Conservation (phyloP, 2,888 invertebrate species). For the Andrena flavipes region DNA sequence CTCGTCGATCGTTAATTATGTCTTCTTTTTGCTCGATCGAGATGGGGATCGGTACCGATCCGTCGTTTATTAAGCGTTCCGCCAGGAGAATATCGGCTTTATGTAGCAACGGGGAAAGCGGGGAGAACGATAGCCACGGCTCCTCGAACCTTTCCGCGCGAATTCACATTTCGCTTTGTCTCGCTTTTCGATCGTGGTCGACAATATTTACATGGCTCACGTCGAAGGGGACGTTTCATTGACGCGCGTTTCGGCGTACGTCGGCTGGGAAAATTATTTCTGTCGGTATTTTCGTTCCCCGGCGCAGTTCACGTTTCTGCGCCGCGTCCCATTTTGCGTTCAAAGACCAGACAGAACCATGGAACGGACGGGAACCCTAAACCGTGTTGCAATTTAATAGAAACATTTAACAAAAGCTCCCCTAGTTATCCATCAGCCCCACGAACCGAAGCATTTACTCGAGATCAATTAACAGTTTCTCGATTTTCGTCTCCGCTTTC, state of each 20-base stretch:
- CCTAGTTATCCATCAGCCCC: neutral
- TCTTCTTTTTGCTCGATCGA: constrained; percentile 36
- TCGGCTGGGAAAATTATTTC: constrained; percentile 24
- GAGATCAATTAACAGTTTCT: neutral
- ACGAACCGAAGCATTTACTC: neutral
- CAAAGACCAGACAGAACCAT: neutral
- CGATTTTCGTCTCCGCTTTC: neutral
- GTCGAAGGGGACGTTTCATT: constrained; percentile 1
- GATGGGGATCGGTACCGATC: constrained; percentile 9
- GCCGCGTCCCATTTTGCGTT: neutral
- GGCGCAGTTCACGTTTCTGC: constrained; percentile 1
- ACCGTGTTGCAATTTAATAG: neutral
- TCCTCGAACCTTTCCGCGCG: neutral
- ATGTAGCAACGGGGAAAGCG: neutral
- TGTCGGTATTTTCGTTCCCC: constrained; percentile 8
- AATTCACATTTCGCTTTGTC: constrained; percentile 1
- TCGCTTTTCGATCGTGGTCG: constrained; percentile 4
- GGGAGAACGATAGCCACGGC: neutral
- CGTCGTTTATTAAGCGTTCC: constrained; percentile 35
- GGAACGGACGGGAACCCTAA: neutral
- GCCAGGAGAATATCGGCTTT: constrained; percentile 13
- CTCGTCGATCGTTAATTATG: constrained; percentile 58
- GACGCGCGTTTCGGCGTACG: neutral
- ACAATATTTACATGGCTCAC: constrained; percentile 23
- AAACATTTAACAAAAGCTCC: neutral